These are phyloP conservation scores for Cephalopterus ornatus DNA, from an alignment of 2,113 vertebrate genomes.

Conservation along the genomic window DNA sequence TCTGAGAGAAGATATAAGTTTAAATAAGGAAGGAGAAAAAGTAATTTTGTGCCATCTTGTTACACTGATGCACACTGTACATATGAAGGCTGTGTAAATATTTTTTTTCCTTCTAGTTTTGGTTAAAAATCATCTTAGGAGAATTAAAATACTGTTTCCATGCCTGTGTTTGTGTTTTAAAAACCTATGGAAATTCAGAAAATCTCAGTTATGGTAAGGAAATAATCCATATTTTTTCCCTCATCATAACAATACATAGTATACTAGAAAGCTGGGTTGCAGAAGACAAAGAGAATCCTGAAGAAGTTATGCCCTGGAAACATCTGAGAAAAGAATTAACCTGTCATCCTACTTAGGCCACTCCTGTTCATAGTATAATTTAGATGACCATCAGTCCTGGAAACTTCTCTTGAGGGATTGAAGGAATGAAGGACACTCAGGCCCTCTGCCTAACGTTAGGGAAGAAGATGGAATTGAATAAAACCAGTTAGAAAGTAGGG, in stretches of 20 bases:
- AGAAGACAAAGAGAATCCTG: background rate
- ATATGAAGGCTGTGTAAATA: background rate
- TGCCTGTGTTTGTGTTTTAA: background rate
- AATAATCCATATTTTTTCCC: background rate
- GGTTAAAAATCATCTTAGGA: background rate
- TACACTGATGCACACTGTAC: background rate
- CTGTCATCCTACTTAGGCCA: background rate
- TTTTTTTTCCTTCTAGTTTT: background rate
- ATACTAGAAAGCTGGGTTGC: background rate
- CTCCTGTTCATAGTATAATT: background rate
- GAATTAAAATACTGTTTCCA: background rate
- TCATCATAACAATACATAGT: background rate
- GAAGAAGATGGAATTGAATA: background rate
- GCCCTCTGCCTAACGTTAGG: background rate
- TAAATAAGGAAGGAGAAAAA: conserved; percentile 35
- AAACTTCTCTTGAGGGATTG: background rate
- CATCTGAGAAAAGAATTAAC: background rate
- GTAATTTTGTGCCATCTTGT: background rate
- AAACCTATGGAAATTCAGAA: background rate
- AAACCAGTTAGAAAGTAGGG: background rate
- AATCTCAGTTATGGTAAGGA: background rate
- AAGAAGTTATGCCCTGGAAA: background rate
- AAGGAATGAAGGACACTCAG: background rate
- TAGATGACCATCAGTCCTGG: background rate
- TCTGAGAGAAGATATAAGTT: conserved; percentile 31